Evolutionary conservation across 2,797 vertebrate genomes (phyloP), one percentile per base, ranked within the genome.

Genomic region (Urophycis tenuis): DNA sequence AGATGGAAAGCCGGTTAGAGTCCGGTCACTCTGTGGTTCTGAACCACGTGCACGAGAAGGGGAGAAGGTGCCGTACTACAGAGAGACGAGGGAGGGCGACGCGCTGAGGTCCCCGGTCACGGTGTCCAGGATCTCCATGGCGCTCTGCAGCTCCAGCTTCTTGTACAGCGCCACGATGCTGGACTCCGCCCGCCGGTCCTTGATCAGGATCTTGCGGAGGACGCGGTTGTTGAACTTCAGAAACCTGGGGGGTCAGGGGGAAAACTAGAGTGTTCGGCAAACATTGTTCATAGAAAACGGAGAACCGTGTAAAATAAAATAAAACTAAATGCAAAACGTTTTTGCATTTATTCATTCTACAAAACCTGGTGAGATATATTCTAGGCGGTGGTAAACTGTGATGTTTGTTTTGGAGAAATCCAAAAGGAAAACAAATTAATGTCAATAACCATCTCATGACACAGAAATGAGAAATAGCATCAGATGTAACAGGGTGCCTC

Each of bases 131-230:
- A 99, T 94, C 91, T 98, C 95, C 81, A 99, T 96, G 82, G 97
- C 96, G 30, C 95, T 96, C 84, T 98, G 98, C 86, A 99, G 94
- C 91, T 99, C 97, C 36, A 99, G 93, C 86, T 96, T 99, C 87
- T 98, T 98, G 84, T 98, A 99, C 11, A 99, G 85, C 1, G 97
- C 93, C 80, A 99, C 96, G 1, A 99, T 99, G 79, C 97, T 98
- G 25, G 97, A 99, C 90, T 97, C 96, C 0, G 96, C 94, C 72
- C 94, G 92, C 86, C 91, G 94, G 90, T 98, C 96, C 74, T 93
- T 91, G 80, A 99, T 96, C 81, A 99, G 91, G 86, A 99, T 95
- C 89, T 89, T 95, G 49, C 96, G 90, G 80, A 99, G 86, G 75
- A 96, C 90, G 73, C 91, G 94, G 83, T 95, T 95, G 92, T 99